Conservation (phyloP, 2,888 invertebrate species). For the Pomacea canaliculata region DNA sequence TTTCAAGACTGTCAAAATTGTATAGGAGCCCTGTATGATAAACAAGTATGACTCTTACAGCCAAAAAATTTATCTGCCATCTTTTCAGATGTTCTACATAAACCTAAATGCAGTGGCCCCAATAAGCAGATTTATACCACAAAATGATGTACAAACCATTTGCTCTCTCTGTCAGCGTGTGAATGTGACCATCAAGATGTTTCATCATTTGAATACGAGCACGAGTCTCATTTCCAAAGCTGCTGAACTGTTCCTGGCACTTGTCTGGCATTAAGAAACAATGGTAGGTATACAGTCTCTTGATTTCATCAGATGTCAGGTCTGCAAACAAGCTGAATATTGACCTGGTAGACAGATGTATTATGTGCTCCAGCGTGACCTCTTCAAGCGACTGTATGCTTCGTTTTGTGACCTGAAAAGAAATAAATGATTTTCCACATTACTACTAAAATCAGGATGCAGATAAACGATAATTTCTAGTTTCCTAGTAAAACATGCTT, state of each 20-base stretch:
- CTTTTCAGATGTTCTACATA: no score
- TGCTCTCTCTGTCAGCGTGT: conserved; percentile 31
- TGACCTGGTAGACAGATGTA: conserved; percentile 71
- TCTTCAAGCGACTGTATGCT: conserved; percentile 49
- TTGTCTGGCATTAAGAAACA: conserved; percentile 72
- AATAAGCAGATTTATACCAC: no score
- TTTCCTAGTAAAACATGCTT: no score
- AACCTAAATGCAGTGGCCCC: no score
- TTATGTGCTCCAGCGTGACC: conserved; percentile 62
- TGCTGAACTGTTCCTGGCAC: conserved; percentile 72
- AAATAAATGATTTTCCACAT: no score
- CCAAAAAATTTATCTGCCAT: no score
- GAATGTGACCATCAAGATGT: conserved; percentile 72
- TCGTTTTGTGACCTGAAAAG: conserved; percentile 40
- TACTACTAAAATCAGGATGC: conserved; percentile 21
- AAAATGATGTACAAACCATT: neutral
- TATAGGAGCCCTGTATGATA: no score
- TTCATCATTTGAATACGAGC: conserved; percentile 72
- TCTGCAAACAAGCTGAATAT: conserved; percentile 72
- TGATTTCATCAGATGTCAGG: conserved; percentile 73
- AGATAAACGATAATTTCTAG: neutral
- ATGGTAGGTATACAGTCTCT: conserved; percentile 72
- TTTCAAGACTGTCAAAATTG: no score
- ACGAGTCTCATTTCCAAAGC: conserved; percentile 74
- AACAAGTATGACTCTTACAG: no score